Percentiles rank a stretch among this genome's conserved stretches.
These are phyloP conservation scores for Synanthedon tipuliformis DNA, from an alignment of 2,888 invertebrate genomes.

Conservation along the genomic window DNA sequence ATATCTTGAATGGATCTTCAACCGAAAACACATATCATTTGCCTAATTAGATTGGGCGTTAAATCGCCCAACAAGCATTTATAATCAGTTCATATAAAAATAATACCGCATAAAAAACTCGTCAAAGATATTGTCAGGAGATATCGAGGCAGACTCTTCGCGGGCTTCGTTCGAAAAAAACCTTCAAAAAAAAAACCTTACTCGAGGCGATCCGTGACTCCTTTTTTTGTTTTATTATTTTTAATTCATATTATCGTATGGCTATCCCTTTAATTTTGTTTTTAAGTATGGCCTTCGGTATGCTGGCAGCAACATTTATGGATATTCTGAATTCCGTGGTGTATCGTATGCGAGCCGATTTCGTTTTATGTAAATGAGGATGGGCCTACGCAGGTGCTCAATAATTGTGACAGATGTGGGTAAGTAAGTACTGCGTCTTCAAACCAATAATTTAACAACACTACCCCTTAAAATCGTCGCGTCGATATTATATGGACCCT, in stretches of 20 bases:
- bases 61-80: conserved; percentile 69
- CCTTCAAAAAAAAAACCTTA: conserved; percentile 40
- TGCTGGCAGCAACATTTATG: conserved; percentile 68
- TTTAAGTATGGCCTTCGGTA: conserved; percentile 68
- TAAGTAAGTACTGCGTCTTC: not conserved
- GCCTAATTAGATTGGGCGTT: conserved; percentile 70
- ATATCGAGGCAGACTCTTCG: conserved; percentile 56
- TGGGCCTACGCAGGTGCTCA: conserved; percentile 32
- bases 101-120: conserved; percentile 67
- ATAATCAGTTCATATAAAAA: conserved; percentile 70
- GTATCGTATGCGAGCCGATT: conserved; percentile 53
- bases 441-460: not conserved
- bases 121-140: conserved; percentile 70
- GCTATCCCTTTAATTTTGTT: conserved; percentile 71
- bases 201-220: conserved; percentile 70
- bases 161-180: conserved; percentile 58
- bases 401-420: conserved; percentile 56
- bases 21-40: conserved; percentile 68
- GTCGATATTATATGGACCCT: not conserved
- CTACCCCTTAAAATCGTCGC: not conserved
- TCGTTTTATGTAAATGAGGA: conserved; percentile 59
- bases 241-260: conserved; percentile 70
- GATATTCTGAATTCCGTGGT: conserved; percentile 65
- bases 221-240: conserved; percentile 69
- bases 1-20: conserved; percentile 35